These are phyloP conservation scores for Neolamprologus caudopunctatus DNA, from an alignment of 2,113 vertebrate species.

Conservation along the genomic window DNA sequence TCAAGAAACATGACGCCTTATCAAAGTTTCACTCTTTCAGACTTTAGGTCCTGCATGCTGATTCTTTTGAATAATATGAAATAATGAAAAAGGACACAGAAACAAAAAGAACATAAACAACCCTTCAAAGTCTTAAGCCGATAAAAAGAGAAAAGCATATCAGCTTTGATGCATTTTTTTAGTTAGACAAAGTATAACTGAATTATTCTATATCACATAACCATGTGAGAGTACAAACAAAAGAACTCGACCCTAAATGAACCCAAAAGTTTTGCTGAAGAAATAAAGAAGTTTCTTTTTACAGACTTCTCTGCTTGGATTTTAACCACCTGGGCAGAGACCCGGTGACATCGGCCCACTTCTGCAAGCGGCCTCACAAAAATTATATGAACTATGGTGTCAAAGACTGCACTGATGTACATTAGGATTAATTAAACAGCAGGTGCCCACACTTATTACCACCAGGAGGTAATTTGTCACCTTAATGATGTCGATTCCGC, in stretches of 20 bases:
- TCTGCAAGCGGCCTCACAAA: neutral
- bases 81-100: neutral
- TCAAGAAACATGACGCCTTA: neutral
- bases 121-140: neutral
- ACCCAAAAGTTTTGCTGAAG: neutral
- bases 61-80: neutral
- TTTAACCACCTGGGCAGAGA: neutral
- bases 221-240: neutral
- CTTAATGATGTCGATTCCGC: neutral
- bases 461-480: neutral
- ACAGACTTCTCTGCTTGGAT: neutral
- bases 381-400: neutral
- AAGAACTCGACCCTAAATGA: neutral
- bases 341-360: neutral
- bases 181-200: neutral
- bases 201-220: neutral
- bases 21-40: neutral
- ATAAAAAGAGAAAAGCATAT: neutral
- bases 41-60: neutral
- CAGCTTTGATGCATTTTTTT: neutral
- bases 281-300: neutral
- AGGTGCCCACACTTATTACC: neutral
- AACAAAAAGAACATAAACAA: neutral
- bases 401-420: neutral
- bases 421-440: neutral